These are phyloP conservation scores for Hecatera dysodea DNA, from an alignment of 2,888 invertebrate genomes.

Conservation along the genomic window DNA sequence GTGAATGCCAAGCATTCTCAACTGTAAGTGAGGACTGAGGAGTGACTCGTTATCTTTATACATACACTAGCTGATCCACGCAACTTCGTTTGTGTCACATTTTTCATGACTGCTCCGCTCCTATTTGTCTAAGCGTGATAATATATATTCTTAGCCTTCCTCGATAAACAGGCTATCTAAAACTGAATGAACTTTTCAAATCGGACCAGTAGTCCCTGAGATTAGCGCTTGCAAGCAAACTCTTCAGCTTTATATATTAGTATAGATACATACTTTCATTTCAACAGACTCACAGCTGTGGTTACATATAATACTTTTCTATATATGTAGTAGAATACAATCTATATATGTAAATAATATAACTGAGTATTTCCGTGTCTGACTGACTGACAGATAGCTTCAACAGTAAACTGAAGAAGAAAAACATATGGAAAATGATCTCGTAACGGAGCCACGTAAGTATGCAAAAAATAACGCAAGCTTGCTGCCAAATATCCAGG, in stretches of 20 bases:
- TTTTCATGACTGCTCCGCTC: too few species aligned
- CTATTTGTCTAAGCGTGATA: too few species aligned
- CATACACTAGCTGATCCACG: too few species aligned
- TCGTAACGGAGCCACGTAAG: background rate
- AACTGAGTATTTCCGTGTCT: background rate
- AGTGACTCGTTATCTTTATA: conserved; percentile 13
- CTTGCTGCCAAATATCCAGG: too few species aligned
- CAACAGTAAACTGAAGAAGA: background rate
- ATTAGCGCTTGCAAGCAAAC: too few species aligned
- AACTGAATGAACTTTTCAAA: too few species aligned
- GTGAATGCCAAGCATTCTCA: conserved; percentile 38
- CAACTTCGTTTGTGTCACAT: too few species aligned
- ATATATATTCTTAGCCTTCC: too few species aligned
- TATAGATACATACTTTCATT: conserved; percentile 24
- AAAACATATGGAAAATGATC: background rate
- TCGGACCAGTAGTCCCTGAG: too few species aligned
- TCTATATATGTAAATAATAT: background rate
- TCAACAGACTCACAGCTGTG: background rate
- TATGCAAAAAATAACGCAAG: background rate
- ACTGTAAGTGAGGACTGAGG: conserved; percentile 9
- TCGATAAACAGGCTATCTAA: too few species aligned
- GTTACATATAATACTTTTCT: conserved; percentile 5
- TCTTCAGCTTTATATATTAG: too few species aligned
- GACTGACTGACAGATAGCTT: background rate
- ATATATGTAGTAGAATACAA: conserved; percentile 2